Percentiles rank a stretch among this genome's conserved stretches.
Evolutionary conservation across 2,888 invertebrate species (phyloP).

Genomic region (Didymodactylos carnosus): DNA sequence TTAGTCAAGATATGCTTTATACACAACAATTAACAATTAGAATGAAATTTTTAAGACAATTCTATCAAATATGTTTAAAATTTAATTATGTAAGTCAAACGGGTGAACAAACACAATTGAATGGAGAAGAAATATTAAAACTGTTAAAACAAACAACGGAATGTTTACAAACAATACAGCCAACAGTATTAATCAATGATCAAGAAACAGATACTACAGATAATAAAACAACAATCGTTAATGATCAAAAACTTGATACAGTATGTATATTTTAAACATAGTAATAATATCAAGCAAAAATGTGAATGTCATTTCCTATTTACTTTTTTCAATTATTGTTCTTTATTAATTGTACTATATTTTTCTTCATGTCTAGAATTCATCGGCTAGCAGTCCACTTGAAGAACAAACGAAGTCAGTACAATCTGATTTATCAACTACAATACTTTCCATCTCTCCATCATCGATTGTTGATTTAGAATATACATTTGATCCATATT

Average conservation of each 20-base stretch:
- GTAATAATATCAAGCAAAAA: too few species aligned
- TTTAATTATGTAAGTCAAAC: not conserved
- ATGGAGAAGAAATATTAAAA: not conserved
- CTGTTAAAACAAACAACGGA: not conserved
- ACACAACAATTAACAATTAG: conserved; percentile 14
- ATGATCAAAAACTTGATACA: too few species aligned
- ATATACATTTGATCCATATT: conserved; percentile 45
- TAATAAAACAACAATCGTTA: too few species aligned
- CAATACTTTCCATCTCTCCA: not conserved
- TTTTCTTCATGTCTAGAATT: too few species aligned
- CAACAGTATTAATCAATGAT: not conserved
- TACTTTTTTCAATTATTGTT: too few species aligned
- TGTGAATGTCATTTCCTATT: too few species aligned
- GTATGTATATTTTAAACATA: not conserved
- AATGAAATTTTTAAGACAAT: not conserved
- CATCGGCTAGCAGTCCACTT: too few species aligned
- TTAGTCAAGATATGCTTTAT: conserved; percentile 7
- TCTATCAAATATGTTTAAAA: not conserved
- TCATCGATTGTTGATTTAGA: not conserved
- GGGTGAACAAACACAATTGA: not conserved
- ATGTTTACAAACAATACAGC: not conserved
- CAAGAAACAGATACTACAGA: too few species aligned
- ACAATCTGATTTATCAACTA: too few species aligned
- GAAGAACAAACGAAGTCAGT: too few species aligned
- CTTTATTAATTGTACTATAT: too few species aligned